Conservation (phyloP, 53 echinoderm and acorn worm species). For the Crossaster papposus region DNA sequence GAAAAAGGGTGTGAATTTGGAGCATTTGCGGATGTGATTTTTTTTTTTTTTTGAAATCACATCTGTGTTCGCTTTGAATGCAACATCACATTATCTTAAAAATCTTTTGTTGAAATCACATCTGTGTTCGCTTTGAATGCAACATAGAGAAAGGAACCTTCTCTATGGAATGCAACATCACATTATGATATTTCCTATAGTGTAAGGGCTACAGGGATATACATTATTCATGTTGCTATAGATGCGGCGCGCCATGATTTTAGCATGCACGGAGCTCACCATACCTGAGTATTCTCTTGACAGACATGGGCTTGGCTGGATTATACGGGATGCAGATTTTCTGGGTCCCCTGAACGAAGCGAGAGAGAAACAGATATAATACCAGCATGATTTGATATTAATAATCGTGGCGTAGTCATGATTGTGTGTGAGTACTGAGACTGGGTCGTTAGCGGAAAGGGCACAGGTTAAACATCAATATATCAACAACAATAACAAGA, state of each 20-base stretch:
- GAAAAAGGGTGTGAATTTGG: no score
- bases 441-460: neutral
- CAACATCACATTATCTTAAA: no score
- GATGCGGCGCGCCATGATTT: slow-evolving; percentile 5
- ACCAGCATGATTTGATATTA: neutral
- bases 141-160: no score
- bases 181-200: no score
- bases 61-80: no score
- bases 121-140: no score
- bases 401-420: neutral
- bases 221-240: slow-evolving; percentile 8
- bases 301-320: slow-evolving; percentile 97
- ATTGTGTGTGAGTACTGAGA: neutral
- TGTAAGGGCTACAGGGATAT: neutral
- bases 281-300: slow-evolving; percentile 94
- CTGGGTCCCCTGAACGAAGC: slow-evolving; percentile 82
- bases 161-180: no score
- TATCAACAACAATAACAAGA: neutral
- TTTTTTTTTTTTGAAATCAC: no score
- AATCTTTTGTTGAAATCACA: no score
- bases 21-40: no score
- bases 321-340: slow-evolving; percentile 98
- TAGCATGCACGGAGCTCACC: neutral
- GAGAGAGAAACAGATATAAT: neutral
- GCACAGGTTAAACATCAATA: neutral